Evolutionary conservation across 2,888 invertebrate species (phyloP), one percentile per base, ranked within the genome.

Genomic region (Catotricha subobsoleta): DNA sequence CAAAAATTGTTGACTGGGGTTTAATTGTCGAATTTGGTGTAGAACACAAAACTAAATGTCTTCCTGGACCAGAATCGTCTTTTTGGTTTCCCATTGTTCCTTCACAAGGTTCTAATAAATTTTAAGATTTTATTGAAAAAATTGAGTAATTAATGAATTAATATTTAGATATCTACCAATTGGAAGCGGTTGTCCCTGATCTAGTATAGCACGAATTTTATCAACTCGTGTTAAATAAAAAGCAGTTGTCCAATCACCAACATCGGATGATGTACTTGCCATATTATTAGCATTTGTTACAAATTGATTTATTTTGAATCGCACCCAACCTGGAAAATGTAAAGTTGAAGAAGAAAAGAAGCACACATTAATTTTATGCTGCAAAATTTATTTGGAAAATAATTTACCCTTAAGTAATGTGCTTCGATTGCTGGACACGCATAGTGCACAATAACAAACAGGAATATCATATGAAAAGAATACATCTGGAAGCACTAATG

Each of bases 221-320:
- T 63, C 63, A 18, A 61, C 62, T 2, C 62, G 50, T 5, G 61
- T 62, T 49, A 59, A 55, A 44, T 61, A 61, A 46, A 58, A 63
- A 3, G 62, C 53, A 0, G 59, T 59, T 42, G 58, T 45, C 61
- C 61, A 62, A 41, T 61, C 61, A 3, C 54, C 54, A 8, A 23
- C n/a, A 31, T 45, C 48, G 13, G 52, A 49, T 3, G 51, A 49
- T 2, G 48, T 46, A 4, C n/a, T 9, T 16, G 40, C 33, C 7
- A 37, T 13, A 12, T 29, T n/a, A 40, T 40, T 40, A 19, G 52
- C 52, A 44, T 62, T 60, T 0, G 58, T 60, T 1, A 59, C 54
- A 42, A 59, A 58, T 43, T 60, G 60, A 45, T 61, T 60, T 16
- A 63, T 46, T 48, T 59, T 59, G 28, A 62, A 63, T 43, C 62